Evolutionary conservation across 2,888 invertebrate species (phyloP).

Genomic region (Torymus auratus): DNA sequence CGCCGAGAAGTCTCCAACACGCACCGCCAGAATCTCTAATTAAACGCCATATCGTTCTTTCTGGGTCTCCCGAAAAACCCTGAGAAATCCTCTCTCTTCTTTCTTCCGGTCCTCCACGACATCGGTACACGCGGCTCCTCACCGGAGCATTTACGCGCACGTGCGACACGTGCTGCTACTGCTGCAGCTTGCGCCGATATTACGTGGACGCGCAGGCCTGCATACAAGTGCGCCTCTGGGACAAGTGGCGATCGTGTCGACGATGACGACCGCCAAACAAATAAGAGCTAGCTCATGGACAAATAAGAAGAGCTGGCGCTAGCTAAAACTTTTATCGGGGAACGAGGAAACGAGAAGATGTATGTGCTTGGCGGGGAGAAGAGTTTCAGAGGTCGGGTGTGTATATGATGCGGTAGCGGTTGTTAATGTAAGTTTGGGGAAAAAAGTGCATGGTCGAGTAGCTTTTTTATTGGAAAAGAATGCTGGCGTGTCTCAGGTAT

Average conservation of each 20-base stretch:
- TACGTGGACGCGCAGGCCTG: constrained; percentile 18
- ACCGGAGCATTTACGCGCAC: constrained; percentile 41
- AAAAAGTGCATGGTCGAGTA: too few species aligned
- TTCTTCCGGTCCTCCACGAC: too few species aligned
- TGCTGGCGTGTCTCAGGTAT: too few species aligned
- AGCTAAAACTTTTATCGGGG: constrained; percentile 14
- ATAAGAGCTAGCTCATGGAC: neutral
- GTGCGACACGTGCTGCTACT: constrained; percentile 19
- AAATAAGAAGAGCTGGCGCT: neutral
- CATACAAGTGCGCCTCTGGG: constrained; percentile 21
- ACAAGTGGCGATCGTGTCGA: constrained; percentile 25
- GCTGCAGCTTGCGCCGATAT: constrained; percentile 10
- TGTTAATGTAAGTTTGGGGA: too few species aligned
- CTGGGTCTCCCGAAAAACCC: neutral
- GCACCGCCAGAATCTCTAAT: neutral
- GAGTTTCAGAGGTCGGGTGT: too few species aligned
- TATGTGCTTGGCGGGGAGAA: too few species aligned
- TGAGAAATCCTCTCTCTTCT: neutral
- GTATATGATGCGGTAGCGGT: too few species aligned
- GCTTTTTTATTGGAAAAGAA: too few species aligned
- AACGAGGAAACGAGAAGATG: too few species aligned
- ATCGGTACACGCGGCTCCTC: too few species aligned
- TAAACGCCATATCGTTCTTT: neutral
- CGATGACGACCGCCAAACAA: neutral
- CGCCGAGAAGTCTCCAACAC: too few species aligned